These are phyloP conservation scores for Hydrolagus affinis DNA, from an alignment of 2,113 vertebrate species.

Conservation along the genomic window DNA sequence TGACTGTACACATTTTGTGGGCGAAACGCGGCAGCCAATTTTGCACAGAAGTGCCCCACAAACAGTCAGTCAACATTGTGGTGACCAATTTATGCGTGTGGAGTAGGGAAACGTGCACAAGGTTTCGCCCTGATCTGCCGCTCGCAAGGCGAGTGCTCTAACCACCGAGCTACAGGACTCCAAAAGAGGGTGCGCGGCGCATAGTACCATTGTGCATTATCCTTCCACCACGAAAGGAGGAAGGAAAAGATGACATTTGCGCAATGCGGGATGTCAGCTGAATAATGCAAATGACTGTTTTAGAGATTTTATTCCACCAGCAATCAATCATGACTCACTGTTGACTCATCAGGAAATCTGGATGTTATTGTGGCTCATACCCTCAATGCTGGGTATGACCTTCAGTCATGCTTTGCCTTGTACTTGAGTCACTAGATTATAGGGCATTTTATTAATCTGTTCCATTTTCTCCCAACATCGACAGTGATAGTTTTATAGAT, in stretches of 20 bases:
- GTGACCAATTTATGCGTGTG: too few relatives aligned
- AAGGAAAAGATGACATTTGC: not conserved
- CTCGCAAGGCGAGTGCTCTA: too few relatives aligned
- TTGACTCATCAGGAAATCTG: slow-evolving; percentile 3
- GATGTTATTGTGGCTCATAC: not conserved
- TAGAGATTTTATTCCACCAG: not conserved
- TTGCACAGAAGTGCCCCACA: too few relatives aligned
- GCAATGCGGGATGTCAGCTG: not conserved
- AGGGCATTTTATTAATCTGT: slow-evolving; percentile 1
- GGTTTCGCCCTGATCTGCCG: too few relatives aligned
- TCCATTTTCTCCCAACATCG: not conserved
- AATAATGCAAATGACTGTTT: not conserved
- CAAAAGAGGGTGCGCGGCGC: not conserved
- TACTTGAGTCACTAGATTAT: not conserved
- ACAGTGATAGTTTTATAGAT: not conserved
- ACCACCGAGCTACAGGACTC: too few relatives aligned
- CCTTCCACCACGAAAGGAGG: too few relatives aligned
- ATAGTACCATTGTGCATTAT: not conserved
- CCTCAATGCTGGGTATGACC: not conserved
- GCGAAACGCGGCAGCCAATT: too few relatives aligned
- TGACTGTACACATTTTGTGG: too few relatives aligned
- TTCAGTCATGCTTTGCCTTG: not conserved
- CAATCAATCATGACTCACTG: not conserved
- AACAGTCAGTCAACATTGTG: too few relatives aligned
- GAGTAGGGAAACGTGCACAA: too few relatives aligned